Evolutionary conservation across 2,888 invertebrate genomes (phyloP).

Genomic region (Eutolmus rufibarbis): DNA sequence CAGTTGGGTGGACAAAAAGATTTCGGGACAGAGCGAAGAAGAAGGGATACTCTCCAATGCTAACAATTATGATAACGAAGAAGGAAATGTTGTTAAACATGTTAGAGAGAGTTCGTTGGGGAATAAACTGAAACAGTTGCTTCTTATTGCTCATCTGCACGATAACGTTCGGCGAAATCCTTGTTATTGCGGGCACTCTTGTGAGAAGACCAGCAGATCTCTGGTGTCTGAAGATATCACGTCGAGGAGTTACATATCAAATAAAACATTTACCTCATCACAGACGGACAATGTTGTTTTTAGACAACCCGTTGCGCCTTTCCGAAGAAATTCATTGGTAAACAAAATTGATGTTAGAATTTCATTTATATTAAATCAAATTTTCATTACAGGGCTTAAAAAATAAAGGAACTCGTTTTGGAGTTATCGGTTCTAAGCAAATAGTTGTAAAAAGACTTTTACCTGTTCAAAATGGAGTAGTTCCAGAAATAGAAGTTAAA

Average conservation of each 20-base stretch:
- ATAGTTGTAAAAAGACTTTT: constrained; percentile 79
- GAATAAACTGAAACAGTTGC: constrained; percentile 60
- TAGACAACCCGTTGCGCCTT: constrained; percentile 56
- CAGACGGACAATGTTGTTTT: constrained; percentile 50
- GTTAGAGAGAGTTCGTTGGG: constrained; percentile 53
- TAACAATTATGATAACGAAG: constrained; percentile 15
- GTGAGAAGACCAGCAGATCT: constrained; percentile 56
- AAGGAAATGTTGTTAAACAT: not conserved
- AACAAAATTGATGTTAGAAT: constrained; percentile 54
- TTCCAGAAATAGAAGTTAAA: constrained; percentile 54
- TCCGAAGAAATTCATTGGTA: constrained; percentile 55
- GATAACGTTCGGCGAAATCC: constrained; percentile 59
- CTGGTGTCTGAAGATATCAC: constrained; percentile 49
- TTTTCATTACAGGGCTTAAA: constrained; percentile 7
- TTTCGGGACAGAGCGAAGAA: not conserved
- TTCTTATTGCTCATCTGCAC: constrained; percentile 60
- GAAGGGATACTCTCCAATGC: constrained; percentile 31
- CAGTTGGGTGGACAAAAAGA: constrained; percentile 68
- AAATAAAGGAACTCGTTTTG: constrained; percentile 36
- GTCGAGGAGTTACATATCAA: constrained; percentile 54
- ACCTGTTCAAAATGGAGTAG: constrained; percentile 68
- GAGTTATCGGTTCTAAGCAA: constrained; percentile 59
- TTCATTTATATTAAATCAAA: constrained; percentile 50
- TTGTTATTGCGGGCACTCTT: constrained; percentile 59
- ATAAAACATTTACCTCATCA: constrained; percentile 52